phyloP scores from a whole-genome alignment of 2,888 invertebrate species.

The Caradrina clavipalpis region DNA sequence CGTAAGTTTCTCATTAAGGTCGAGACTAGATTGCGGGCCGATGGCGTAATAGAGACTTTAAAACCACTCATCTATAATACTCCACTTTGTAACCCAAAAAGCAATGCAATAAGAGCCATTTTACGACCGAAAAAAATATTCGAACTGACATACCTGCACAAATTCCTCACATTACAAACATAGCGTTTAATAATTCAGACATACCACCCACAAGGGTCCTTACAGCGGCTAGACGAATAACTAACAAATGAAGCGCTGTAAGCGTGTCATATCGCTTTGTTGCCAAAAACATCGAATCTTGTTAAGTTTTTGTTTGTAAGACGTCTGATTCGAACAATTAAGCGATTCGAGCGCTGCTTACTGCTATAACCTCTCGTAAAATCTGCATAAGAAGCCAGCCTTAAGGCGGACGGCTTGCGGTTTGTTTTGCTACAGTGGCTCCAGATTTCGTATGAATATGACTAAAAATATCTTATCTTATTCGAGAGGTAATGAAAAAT shows the following conservation, averaged over 20 bases:
- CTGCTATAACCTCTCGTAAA: constrained; percentile 82
- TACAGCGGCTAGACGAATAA: constrained; percentile 55
- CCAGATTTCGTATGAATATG: constrained; percentile 17
- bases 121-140: background rate
- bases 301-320: constrained; percentile 73
- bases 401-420: constrained; percentile 74
- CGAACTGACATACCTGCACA: background rate
- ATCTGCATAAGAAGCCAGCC: constrained; percentile 85
- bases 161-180: constrained; percentile 7
- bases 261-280: constrained; percentile 62
- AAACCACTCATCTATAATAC: no score
- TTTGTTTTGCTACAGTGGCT: constrained; percentile 68
- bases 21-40: no score
- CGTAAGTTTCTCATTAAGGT: no score
- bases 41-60: no score
- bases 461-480: background rate
- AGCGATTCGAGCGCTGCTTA: constrained; percentile 79
- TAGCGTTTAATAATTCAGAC: constrained; percentile 21
- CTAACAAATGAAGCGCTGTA: constrained; percentile 58
- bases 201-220: constrained; percentile 41
- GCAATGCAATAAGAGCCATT: no score
- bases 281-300: constrained; percentile 69
- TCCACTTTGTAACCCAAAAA: no score
- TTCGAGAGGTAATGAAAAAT: background rate
- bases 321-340: constrained; percentile 83